These are phyloP conservation scores for Sinocyclocheilus rhinocerous DNA, from an alignment of 2,113 vertebrate species.

Conservation along the genomic window DNA sequence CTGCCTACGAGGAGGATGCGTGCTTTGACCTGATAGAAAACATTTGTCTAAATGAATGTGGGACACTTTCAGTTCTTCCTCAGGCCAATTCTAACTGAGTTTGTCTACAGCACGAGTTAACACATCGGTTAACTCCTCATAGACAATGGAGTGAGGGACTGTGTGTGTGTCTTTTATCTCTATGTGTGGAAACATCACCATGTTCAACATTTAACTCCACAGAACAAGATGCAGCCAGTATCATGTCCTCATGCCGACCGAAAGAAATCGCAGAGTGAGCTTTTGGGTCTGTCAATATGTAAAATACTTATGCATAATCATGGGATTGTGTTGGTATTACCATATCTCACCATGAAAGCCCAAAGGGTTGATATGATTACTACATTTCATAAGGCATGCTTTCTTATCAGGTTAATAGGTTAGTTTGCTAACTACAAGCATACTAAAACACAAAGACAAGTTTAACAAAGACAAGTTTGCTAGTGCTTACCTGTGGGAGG, in stretches of 20 bases:
- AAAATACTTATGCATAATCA: background rate
- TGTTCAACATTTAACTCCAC: background rate
- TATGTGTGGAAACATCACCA: no score
- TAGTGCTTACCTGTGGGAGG: conserved; percentile 38
- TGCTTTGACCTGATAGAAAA: no score
- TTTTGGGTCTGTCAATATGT: background rate
- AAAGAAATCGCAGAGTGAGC: background rate
- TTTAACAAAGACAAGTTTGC: background rate
- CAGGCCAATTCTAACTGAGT: background rate
- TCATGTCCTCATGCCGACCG: background rate
- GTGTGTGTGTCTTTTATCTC: background rate
- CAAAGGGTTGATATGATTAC: background rate
- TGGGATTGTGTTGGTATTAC: background rate
- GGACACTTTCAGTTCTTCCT: background rate
- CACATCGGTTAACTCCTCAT: background rate
- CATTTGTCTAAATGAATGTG: background rate
- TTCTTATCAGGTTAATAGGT: background rate
- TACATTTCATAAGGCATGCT: background rate
- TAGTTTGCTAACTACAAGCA: background rate
- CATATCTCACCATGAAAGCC: background rate
- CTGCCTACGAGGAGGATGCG: background rate
- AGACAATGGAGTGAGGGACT: background rate
- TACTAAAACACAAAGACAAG: background rate
- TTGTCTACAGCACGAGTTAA: background rate
- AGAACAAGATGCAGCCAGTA: background rate